A percentile compares a stretch with the other conserved stretches of the same genome.
Evolutionary conservation across 2,888 invertebrate genomes (phyloP).

Genomic region (Galerucella pusilla): DNA sequence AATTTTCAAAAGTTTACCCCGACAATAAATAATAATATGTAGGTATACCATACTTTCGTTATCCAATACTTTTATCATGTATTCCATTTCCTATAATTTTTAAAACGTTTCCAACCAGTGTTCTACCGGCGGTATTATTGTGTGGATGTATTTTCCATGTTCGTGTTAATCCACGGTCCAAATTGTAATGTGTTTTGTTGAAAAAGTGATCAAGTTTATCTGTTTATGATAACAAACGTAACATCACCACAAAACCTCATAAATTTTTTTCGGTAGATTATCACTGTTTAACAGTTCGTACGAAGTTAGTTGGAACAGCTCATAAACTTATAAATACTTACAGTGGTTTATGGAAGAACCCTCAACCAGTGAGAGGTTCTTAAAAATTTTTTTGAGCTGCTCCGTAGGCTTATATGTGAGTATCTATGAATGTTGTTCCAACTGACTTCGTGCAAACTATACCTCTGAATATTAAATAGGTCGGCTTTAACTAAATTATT

Average conservation of each 20-base stretch:
- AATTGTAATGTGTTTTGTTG: background rate
- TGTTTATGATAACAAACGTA: background rate
- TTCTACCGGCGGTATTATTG: background rate
- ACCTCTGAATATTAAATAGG: too few relatives aligned
- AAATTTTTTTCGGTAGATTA: background rate
- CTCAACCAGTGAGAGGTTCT: too few relatives aligned
- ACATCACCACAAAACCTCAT: background rate
- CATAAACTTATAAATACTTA: too few relatives aligned
- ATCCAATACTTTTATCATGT: background rate
- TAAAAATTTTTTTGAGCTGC: too few relatives aligned
- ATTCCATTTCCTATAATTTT: background rate
- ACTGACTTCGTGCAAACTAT: too few relatives aligned
- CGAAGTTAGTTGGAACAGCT: too few relatives aligned
- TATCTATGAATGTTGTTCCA: too few relatives aligned
- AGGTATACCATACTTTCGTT: background rate
- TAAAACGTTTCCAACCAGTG: background rate
- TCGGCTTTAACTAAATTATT: background rate
- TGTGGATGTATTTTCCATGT: background rate
- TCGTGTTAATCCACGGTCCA: background rate
- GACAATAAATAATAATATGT: background rate
- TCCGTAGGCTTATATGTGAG: too few relatives aligned
- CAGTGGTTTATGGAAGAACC: too few relatives aligned
- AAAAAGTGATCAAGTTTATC: background rate
- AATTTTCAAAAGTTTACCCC: background rate
- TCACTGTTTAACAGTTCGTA: too few relatives aligned